Evolutionary conservation across 2,888 invertebrate species (phyloP), one percentile per base, ranked within the genome.

Genomic region (Rhingia rostrata): DNA sequence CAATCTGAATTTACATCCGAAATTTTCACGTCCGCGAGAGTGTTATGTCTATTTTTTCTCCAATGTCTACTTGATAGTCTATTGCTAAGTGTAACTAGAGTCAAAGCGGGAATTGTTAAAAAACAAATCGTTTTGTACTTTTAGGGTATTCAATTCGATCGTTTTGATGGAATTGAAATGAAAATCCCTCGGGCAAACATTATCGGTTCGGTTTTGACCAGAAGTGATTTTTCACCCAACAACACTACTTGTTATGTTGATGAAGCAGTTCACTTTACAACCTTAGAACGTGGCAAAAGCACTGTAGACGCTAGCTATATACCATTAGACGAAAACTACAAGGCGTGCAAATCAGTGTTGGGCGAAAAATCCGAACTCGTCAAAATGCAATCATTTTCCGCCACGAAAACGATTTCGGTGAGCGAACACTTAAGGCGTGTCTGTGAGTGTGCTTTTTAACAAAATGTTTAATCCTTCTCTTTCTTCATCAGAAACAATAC

Each of bases 401-500:
- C 87, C 58, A 73, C 87, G 60, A 88, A 88, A 86, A 75, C 86
- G 10, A 86, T 87, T 77, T 82, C 88, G 86, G 88, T 88, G 87
- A 87, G 87, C 86, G 81, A 72, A 81, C 60, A 53, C 41, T 67
- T 58, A 37, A 78, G 63, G 67, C 61, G 51, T 75, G 14, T 69
- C 32, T 77, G 61, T 86, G 49, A 77, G 54, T 86, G 54, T 70
- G 56, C 66, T 75, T 60, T 63, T 61, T 69, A 66, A 60, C 5
- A 51, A 64, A 67, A 4, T 12, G 6, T 74, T 39, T 80, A 75
- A 80, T 74, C 14, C 53, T 78, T 64, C 64, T 64, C 43, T 72
- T 86, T 86, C 93, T 93, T 70, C 92, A 94, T 93, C 95, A 91
- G 89, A 90, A 90, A 56, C 90, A 94, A 85, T 92, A 95, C 83